These are phyloP conservation scores for Crax fasciolata DNA, from an alignment of 2,797 vertebrate species.

Conservation along the genomic window DNA sequence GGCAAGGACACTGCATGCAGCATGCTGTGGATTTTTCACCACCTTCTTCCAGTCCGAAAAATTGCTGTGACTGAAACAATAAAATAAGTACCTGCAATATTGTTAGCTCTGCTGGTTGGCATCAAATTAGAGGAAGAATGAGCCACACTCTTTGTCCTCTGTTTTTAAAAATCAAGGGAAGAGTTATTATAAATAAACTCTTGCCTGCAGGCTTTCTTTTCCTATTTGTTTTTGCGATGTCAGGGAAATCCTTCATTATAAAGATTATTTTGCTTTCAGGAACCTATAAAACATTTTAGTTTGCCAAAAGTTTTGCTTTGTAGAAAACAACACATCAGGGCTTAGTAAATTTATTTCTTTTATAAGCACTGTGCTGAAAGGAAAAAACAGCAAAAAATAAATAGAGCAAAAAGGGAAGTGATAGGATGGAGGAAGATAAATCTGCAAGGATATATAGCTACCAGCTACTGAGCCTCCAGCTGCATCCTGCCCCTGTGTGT, in stretches of 20 bases:
- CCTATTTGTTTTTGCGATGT: conserved; percentile 42
- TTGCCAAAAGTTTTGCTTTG: conserved; percentile 33
- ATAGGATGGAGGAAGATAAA: not conserved
- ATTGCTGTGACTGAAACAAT: not conserved
- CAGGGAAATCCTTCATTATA: conserved; percentile 67
- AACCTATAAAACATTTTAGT: conserved; percentile 34
- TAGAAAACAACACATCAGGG: not conserved
- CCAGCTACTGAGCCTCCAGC: not conserved
- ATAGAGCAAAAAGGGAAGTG: not conserved
- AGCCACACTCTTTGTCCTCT: not conserved
- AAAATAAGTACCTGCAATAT: not conserved
- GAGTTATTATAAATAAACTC: conserved; percentile 45
- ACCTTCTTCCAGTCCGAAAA: not conserved
- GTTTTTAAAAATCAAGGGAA: conserved; percentile 37
- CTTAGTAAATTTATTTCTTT: conserved; percentile 28
- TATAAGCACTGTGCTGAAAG: conserved; percentile 21
- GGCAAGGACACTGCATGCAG: not conserved
- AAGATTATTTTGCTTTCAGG: conserved; percentile 58
- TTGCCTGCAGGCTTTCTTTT: conserved; percentile 51
- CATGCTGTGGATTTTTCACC: not conserved
- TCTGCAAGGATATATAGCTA: not conserved
- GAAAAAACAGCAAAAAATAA: not conserved
- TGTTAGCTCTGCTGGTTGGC: conserved; percentile 8
- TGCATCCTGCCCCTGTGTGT: not conserved
- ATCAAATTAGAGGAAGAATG: conserved; percentile 22